Base-by-base conservation (phyloP, 2,888 invertebrate genomes). In the Arrhopalites spinosus region DNA sequence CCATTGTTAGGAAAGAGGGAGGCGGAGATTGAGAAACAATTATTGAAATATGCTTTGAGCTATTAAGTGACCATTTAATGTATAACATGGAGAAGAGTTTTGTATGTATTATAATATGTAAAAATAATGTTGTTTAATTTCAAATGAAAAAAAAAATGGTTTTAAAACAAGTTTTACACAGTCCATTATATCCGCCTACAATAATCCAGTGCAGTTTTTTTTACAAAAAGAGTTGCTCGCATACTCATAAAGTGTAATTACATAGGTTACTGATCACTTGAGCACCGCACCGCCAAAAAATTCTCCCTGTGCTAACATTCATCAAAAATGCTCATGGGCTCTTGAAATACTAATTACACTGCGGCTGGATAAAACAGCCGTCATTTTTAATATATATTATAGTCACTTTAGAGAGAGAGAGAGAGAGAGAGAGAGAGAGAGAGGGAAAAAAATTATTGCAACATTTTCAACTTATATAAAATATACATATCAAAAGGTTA, bases 271-370 rank as follows among this genome's bases (percentile, higher is more conserved):
- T 72, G 72, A 72, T 72, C 72, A 72, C 72, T 72, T 72, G 63
- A 72, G 63, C 72, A 47, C 72, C 72, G 63, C 72, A 47, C 72
- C 72, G 72, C 64, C 72, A 72, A 72, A 72, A 36, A 7, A 27
- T 13, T 25, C 13, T 59, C 27, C 61, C 72, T 72, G 47, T 72
- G 72, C 72, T 63, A 72, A 72, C 72, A 72, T 72, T 72, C 61
- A 72, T 72, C 72, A 72, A 72, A 36, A 53, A 63, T 63, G 72
- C 72, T 63, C n/a, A 63, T 64, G 64, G 63, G 72, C 72, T 43
- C 63, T n/a, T 72, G 72, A 72, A 72, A 72, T 72, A 25, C 27
- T 72, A 72, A 72, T 72, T 72, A 72, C 45, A 72, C 45, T 63
- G 72, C 72, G 72, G 72, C 72, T 72, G 3, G 25, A 17, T 53